Evolutionary conservation across 2,113 vertebrate genomes (phyloP).

Genomic region (Sakesphorus luctuosus): DNA sequence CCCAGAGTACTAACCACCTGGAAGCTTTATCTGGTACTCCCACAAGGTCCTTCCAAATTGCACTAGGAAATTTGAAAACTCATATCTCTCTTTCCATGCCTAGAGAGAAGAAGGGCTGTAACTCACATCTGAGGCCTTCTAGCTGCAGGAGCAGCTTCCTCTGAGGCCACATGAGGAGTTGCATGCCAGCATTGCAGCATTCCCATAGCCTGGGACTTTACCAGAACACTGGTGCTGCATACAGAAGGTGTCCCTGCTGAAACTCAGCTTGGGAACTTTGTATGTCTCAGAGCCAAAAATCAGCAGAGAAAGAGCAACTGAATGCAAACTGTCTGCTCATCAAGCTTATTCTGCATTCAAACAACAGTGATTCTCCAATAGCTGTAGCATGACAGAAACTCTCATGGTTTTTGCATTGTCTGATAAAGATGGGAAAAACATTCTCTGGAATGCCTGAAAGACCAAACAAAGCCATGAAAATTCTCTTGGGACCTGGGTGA

Average conservation of each 20-base stretch:
- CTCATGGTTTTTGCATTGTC: background rate
- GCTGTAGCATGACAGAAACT: background rate
- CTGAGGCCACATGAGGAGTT: background rate
- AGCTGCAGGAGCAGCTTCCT: background rate
- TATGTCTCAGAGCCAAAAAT: background rate
- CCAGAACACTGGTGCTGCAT: background rate
- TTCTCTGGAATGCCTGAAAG: background rate
- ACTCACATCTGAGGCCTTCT: background rate
- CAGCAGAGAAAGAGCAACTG: background rate
- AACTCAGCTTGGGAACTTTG: background rate
- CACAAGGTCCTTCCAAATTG: background rate
- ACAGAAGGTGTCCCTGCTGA: background rate
- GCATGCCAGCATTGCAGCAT: background rate
- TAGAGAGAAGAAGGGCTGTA: background rate
- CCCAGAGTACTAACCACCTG: background rate
- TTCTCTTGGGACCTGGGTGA: background rate
- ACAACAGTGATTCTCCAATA: background rate
- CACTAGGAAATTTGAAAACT: background rate
- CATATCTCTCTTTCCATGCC: background rate
- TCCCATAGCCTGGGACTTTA: background rate
- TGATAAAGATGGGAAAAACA: background rate
- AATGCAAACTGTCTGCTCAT: background rate
- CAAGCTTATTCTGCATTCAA: background rate
- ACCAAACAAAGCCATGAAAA: background rate
- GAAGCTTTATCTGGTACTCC: background rate